Conservation (phyloP, 2,113 vertebrate species). For the Boulengeromyrus knoepffleri region DNA sequence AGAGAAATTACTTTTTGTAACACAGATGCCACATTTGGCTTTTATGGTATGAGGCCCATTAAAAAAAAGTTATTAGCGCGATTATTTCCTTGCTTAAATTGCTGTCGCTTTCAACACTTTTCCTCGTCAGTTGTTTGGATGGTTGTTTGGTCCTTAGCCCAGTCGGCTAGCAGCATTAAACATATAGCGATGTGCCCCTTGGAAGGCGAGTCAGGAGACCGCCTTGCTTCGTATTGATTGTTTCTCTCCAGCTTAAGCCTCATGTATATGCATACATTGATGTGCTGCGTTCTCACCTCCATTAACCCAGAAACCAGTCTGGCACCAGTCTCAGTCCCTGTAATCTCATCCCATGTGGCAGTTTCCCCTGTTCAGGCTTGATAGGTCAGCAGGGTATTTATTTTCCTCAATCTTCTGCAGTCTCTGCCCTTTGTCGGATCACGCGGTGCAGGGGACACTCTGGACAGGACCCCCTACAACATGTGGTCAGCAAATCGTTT, state of each 20-base stretch:
- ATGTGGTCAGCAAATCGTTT: not conserved
- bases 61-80: not conserved
- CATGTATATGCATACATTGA: not conserved
- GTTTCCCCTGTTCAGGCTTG: not conserved
- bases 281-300: not conserved
- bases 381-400: not conserved
- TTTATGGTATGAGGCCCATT: not conserved
- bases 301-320: not conserved
- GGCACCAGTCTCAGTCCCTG: not conserved
- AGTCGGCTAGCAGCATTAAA: not conserved
- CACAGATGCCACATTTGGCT: constrained; percentile 5
- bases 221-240: not conserved
- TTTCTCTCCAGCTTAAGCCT: not conserved
- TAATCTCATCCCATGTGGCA: not conserved
- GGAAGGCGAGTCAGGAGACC: not conserved
- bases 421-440: not conserved
- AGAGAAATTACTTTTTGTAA: not conserved
- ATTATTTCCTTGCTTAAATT: not conserved
- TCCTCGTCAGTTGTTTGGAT: not conserved
- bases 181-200: not conserved
- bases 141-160: not conserved
- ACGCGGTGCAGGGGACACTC: not conserved
- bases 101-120: not conserved
- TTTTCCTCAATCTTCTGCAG: not conserved
- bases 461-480: not conserved